Base-by-base conservation (phyloP, 2,797 vertebrate species). In the Amniataba percoides region DNA sequence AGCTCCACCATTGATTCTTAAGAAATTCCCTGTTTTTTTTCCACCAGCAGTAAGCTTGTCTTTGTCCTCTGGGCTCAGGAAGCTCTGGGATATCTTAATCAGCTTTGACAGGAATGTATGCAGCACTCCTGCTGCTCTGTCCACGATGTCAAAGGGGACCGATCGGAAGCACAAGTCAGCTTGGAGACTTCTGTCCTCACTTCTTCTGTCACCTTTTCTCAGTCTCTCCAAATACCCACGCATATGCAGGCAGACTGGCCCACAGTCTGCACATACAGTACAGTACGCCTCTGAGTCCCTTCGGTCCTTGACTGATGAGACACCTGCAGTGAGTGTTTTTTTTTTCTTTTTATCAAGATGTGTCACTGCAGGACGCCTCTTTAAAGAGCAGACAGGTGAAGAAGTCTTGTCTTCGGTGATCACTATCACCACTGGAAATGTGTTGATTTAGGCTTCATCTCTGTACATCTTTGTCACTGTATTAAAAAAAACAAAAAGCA, bases 31-130 rank as follows among this genome's bases (percentile, higher is more conserved):
- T 72, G 49, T 72, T 45, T 59, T 68, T 66, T 64, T 3, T 59
- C 18, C 1, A 40, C 23, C 48, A 21, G 51, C 25, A 65, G 52
- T 13, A 14, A n/a, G n/a, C 31, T 53, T 3, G 3, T 21, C 7
- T 1, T 45, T 68, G 6, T 67, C 56, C 18, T 23, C 0, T 0
- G 69, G 16, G 51, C 14, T 51, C 13, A 1, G 18, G 60, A 31
- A 74, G 31, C 58, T 65, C 34, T 9, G 27, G 23, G 21, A 63
- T 52, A 34, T 73, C 40, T 18, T 65, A 60, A 81, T 69, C 19
- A 13, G 19, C 68, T 58, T 36, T 67, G 74, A 60, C 58, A 73
- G 51, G 52, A 42, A 67, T 66, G 40, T 79, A 55, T 52, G 46
- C 61, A 49, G 51, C 40, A 27, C 21, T 62, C 51, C 11, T 58